Evolutionary conservation across 2,797 vertebrate genomes (phyloP).

Genomic region (Mus caroli): DNA sequence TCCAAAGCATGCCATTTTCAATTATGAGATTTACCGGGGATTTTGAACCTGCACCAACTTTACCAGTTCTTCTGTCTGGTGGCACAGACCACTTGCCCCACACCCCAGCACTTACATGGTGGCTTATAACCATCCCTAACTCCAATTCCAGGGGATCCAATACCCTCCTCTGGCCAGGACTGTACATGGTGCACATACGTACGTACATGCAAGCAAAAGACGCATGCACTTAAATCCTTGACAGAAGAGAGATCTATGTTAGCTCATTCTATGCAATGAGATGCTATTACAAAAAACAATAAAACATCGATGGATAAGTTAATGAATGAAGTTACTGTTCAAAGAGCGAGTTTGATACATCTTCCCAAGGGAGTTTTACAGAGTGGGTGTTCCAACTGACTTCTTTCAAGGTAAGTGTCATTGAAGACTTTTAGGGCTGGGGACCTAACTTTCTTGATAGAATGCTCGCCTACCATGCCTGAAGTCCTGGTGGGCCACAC

Average conservation of each 20-base stretch:
- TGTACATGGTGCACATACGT: not conserved
- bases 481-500: not conserved
- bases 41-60: not conserved
- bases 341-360: not conserved
- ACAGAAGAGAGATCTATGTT: not conserved
- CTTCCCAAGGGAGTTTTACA: slow-evolving; percentile 8
- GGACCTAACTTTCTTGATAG: not conserved
- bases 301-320: too few species aligned
- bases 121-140: not conserved
- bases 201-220: not conserved
- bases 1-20: not conserved
- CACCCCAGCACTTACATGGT: not conserved
- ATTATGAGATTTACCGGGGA: not conserved
- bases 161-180: not conserved
- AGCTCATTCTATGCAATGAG: not conserved
- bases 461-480: not conserved
- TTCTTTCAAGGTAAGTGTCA: not conserved
- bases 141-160: not conserved
- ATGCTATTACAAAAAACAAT: not conserved
- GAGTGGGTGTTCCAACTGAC: not conserved
- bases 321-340: not conserved
- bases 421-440: not conserved
- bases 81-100: not conserved
- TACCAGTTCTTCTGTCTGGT: not conserved
- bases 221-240: not conserved